These are phyloP conservation scores for Stigmatopora nigra DNA, from an alignment of 2,113 vertebrate species.

Conservation along the genomic window DNA sequence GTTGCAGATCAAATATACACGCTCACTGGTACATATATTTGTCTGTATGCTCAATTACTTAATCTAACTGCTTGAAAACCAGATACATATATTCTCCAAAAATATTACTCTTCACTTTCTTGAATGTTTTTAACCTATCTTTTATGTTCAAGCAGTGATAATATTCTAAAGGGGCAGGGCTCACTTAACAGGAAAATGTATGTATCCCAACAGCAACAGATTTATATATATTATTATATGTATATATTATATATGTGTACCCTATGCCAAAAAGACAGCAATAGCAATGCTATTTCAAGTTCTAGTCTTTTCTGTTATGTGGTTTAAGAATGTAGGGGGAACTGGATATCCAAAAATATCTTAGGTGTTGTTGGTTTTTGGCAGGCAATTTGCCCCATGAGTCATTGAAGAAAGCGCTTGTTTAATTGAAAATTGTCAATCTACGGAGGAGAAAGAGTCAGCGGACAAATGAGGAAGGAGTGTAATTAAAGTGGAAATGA, in stretches of 20 bases:
- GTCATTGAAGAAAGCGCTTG: slow-evolving; percentile 65
- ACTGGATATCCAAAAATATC: slow-evolving; percentile 50
- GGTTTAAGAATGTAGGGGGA: slow-evolving; percentile 53
- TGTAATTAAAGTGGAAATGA: slow-evolving; percentile 22
- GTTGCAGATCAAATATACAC: slow-evolving; percentile 63
- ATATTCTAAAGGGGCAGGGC: slow-evolving; percentile 35
- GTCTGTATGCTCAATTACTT: slow-evolving; percentile 61
- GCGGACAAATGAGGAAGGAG: slow-evolving; percentile 33
- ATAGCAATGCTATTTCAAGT: slow-evolving; percentile 24
- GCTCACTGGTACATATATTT: slow-evolving; percentile 57
- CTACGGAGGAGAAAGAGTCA: slow-evolving; percentile 37
- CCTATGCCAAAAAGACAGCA: slow-evolving; percentile 7
- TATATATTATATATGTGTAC: no score
- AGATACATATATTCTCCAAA: slow-evolving; percentile 55
- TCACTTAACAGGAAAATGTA: slow-evolving; percentile 38
- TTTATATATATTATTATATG: no score
- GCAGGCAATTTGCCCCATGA: slow-evolving; percentile 65
- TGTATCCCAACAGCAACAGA: slow-evolving; percentile 37
- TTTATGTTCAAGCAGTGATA: slow-evolving; percentile 22
- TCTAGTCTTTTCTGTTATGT: slow-evolving; percentile 56
- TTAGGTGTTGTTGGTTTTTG: slow-evolving; percentile 64
- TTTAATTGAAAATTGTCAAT: slow-evolving; percentile 68
- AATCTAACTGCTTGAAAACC: slow-evolving; percentile 54
- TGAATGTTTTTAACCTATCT: slow-evolving; percentile 41
- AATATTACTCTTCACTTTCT: slow-evolving; percentile 53